Evolutionary conservation across 53 echinoderm and acorn worm species (phyloP).

Genomic region (Arbacia lixula): DNA sequence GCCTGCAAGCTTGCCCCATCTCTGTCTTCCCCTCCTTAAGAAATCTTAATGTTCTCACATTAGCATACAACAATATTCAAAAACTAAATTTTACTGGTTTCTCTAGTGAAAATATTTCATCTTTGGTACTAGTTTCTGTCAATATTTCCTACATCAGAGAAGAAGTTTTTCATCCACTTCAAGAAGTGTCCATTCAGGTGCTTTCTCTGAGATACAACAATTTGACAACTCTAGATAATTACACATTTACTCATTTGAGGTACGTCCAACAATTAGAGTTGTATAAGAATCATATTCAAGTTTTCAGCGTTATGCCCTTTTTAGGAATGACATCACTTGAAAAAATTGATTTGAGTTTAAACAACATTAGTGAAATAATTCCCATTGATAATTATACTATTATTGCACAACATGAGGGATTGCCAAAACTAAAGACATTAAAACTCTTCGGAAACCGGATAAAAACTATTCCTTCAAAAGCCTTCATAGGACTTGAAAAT

Average conservation of each 20-base stretch:
- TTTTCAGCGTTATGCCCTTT: constrained; percentile 24
- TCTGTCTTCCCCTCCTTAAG: background rate
- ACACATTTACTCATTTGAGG: background rate
- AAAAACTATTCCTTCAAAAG: constrained; percentile 9
- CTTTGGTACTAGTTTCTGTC: background rate
- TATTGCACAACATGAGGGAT: background rate
- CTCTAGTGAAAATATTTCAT: background rate
- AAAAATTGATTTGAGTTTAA: background rate
- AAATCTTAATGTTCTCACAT: background rate
- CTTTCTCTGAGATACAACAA: background rate
- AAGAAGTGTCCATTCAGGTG: background rate
- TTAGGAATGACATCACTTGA: constrained; percentile 13
- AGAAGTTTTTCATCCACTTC: constrained; percentile 5
- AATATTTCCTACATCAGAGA: background rate
- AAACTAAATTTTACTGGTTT: constrained; percentile 9
- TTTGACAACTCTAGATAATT: background rate
- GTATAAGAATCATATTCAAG: background rate
- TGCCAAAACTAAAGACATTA: background rate
- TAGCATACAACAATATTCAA: background rate
- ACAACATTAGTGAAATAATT: constrained; percentile 6
- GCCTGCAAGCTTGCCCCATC: background rate
- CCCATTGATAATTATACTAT: background rate
- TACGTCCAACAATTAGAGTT: background rate
- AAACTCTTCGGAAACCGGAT: background rate
- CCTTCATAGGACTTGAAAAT: constrained; percentile 28